Evolutionary conservation across 2,113 vertebrate species (phyloP).

Genomic region (Leptobrachium ailaonicum): DNA sequence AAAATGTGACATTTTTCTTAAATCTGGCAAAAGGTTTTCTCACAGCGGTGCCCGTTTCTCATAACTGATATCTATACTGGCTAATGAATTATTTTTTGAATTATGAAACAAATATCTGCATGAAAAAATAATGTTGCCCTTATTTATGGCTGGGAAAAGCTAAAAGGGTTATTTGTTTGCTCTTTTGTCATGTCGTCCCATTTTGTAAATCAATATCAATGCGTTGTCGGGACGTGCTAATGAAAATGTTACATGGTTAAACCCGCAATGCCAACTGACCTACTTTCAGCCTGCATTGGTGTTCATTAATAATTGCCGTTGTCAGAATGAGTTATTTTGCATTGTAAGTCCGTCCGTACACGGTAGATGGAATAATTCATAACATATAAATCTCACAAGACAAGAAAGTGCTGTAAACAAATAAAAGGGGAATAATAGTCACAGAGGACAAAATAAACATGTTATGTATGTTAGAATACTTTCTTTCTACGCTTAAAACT

Average conservation of each 20-base stretch:
- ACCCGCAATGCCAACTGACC: constrained; percentile 77
- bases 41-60: neutral
- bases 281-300: constrained; percentile 55
- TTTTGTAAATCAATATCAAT: constrained; percentile 83
- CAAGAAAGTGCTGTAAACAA: no score
- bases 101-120: constrained; percentile 76
- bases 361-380: no score
- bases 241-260: constrained; percentile 72
- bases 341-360: no score
- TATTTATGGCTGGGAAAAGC: constrained; percentile 74
- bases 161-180: constrained; percentile 68
- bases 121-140: constrained; percentile 65
- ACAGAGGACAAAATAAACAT: no score
- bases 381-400: no score
- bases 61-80: constrained; percentile 52
- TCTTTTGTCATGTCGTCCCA: constrained; percentile 69
- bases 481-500: no score
- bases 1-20: constrained; percentile 48
- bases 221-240: constrained; percentile 72
- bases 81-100: constrained; percentile 60
- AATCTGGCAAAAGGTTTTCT: neutral
- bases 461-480: no score
- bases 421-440: no score
- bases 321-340: no score
- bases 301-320: no score